phyloP scores from a whole-genome alignment of 2,888 invertebrate species.

The Pandemis cinnamomeana region DNA sequence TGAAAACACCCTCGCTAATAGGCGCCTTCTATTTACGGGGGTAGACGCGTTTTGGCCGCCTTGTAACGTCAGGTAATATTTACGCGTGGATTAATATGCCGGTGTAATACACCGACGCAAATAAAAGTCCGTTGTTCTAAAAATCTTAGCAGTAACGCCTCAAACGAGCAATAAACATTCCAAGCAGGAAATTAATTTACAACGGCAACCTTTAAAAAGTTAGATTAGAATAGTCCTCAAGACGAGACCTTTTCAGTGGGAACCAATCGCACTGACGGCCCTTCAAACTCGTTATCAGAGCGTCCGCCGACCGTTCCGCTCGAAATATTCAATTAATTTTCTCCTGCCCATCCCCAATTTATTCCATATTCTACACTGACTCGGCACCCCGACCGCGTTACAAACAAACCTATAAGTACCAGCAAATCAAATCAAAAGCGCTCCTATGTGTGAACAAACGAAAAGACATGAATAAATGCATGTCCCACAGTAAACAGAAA shows the following conservation, averaged over 20 bases:
- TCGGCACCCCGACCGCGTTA: neutral
- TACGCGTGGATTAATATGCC: conserved; percentile 11
- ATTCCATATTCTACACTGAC: neutral
- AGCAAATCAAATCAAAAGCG: neutral
- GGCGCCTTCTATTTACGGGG: neutral
- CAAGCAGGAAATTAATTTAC: neutral
- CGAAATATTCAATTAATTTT: conserved; percentile 27
- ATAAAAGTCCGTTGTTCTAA: conserved; percentile 1
- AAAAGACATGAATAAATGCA: conserved; percentile 29
- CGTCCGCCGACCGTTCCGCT: conserved; percentile 4
- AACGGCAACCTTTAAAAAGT: conserved; percentile 7
- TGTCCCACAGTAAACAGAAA: conserved; percentile 3
- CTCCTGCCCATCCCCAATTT: conserved; percentile 8
- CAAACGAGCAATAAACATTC: neutral
- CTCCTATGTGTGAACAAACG: conserved; percentile 4
- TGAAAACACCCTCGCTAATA: conserved; percentile 7
- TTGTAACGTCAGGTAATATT: conserved; percentile 13
- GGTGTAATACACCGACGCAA: neutral
- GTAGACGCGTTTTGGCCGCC: conserved; percentile 16
- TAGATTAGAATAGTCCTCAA: conserved; percentile 16
- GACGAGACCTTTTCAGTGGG: conserved; percentile 1
- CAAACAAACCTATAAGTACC: neutral
- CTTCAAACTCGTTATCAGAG: conserved; percentile 23
- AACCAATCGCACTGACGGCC: conserved; percentile 16
- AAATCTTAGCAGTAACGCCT: neutral